Evolutionary conservation across 2,888 invertebrate species (phyloP).

Genomic region (Trachelus tabidus): DNA sequence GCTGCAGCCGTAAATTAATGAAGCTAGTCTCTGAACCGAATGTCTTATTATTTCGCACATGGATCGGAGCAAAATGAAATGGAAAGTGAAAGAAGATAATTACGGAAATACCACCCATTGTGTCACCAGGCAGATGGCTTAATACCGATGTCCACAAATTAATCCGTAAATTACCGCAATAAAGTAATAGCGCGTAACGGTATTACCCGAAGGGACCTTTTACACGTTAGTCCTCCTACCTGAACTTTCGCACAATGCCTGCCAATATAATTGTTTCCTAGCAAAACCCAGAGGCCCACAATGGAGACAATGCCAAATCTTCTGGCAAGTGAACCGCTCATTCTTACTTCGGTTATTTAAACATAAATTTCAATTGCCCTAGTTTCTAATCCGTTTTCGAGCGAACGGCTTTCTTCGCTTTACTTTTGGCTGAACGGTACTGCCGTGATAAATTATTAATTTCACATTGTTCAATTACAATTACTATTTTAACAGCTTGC

Average conservation of each 20-base stretch:
- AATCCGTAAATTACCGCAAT: conserved; percentile 46
- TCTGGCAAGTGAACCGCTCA: no score
- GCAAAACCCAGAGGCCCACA: conserved; percentile 9
- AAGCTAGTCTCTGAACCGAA: no score
- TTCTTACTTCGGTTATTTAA: no score
- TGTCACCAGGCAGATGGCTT: no score
- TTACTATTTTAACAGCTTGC: no score
- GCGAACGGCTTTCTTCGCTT: no score
- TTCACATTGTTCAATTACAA: no score
- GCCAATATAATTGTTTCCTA: conserved; percentile 16
- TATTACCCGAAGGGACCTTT: conserved; percentile 11
- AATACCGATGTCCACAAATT: conserved; percentile 29
- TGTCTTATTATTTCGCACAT: no score
- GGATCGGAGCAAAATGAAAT: no score
- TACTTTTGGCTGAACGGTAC: no score
- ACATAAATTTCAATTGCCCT: conserved; percentile 44
- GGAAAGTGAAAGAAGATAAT: background rate
- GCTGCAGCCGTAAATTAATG: no score
- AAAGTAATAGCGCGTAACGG: conserved; percentile 38
- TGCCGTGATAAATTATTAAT: no score
- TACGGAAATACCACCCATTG: background rate
- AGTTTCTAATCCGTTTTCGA: conserved; percentile 32
- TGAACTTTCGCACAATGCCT: conserved; percentile 29
- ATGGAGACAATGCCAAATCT: background rate
- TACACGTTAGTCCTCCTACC: conserved; percentile 21